phyloP scores from a whole-genome alignment of 2,888 invertebrate species.

The Agrypnus murinus region DNA sequence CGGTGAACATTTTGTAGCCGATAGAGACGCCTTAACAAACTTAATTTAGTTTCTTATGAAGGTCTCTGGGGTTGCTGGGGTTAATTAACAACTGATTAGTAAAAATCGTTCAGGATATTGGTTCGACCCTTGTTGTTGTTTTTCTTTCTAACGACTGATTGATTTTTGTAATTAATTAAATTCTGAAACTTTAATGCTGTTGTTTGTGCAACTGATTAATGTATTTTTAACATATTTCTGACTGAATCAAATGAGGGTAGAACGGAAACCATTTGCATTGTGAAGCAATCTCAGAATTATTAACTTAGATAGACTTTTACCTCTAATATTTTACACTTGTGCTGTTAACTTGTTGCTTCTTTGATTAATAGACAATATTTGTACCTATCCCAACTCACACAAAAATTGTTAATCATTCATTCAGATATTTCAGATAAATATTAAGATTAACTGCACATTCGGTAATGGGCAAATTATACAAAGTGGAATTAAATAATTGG shows the following conservation, averaged over 20 bases:
- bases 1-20: conserved; percentile 59
- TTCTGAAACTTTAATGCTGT: conserved; percentile 41
- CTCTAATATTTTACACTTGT: too few relatives aligned
- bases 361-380: too few relatives aligned
- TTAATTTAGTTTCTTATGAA: conserved; percentile 60
- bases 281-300: too few relatives aligned
- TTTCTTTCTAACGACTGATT: conserved; percentile 53
- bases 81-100: conserved; percentile 66
- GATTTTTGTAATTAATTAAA: conserved; percentile 58
- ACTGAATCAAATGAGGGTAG: neutral
- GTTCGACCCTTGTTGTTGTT: conserved; percentile 59
- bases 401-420: too few relatives aligned
- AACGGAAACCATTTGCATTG: too few relatives aligned
- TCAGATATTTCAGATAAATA: too few relatives aligned
- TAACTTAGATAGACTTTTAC: too few relatives aligned
- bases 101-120: conserved; percentile 60
- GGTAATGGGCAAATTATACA: too few relatives aligned
- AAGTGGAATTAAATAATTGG: too few relatives aligned
- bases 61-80: conserved; percentile 56
- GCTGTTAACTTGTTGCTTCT: too few relatives aligned
- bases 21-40: conserved; percentile 60
- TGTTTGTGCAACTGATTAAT: conserved; percentile 35
- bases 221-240: conserved; percentile 13
- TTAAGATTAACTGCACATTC: too few relatives aligned
- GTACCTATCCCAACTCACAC: too few relatives aligned